Conservation (phyloP, 2,797 vertebrate species). For the Acrossocheilus wenchowensis region DNA sequence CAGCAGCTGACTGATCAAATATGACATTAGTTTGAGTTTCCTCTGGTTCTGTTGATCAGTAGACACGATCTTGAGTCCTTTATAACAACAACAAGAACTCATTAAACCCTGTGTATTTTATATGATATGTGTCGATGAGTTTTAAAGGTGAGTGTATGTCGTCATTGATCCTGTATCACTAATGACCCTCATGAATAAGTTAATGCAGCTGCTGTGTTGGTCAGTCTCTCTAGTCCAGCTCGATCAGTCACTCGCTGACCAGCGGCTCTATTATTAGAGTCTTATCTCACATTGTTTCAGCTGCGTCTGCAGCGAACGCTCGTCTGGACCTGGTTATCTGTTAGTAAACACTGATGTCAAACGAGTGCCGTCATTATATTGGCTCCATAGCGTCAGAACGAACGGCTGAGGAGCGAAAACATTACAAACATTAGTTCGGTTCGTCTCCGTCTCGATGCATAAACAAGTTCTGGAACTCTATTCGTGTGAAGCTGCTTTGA, state of each 20-base stretch:
- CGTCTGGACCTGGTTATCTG: conserved; percentile 22
- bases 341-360: background rate
- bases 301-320: conserved; percentile 63
- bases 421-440: background rate
- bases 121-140: background rate
- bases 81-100: no score
- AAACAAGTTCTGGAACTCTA: background rate
- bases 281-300: conserved; percentile 75
- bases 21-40: no score
- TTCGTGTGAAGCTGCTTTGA: background rate
- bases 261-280: conserved; percentile 68
- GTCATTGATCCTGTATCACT: background rate
- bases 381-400: no score
- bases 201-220: background rate
- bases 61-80: no score
- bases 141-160: background rate
- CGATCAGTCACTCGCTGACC: conserved; percentile 69
- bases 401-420: no score
- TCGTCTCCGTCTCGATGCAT: no score
- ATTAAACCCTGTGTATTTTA: background rate
- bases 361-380: background rate
- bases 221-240: background rate
- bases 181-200: background rate
- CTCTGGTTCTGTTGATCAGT: no score
- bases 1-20: no score